A percentile compares a stretch with the other conserved stretches of the same genome.
These are phyloP conservation scores for Romanogobio albipinnatus DNA, from an alignment of 2,113 vertebrate genomes.

Conservation along the genomic window DNA sequence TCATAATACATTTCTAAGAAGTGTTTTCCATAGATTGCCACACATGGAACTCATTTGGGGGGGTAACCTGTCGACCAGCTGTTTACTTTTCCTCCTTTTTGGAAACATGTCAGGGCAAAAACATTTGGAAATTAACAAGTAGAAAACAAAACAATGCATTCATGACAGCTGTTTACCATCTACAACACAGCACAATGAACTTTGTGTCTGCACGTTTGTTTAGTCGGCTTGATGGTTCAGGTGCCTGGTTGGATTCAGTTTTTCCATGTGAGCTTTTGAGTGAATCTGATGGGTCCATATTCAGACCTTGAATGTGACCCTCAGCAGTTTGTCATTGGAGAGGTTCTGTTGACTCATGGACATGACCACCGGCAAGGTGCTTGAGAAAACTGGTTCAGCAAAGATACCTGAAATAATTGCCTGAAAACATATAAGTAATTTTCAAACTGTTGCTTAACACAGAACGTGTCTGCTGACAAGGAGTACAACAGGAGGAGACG, in stretches of 20 bases:
- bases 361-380: background rate
- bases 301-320: background rate
- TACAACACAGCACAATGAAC: slow-evolving; percentile 16
- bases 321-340: background rate
- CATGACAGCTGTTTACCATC: slow-evolving; percentile 18
- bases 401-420: slow-evolving; percentile 1
- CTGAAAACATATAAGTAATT: slow-evolving; percentile 15
- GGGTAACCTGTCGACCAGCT: slow-evolving; percentile 62
- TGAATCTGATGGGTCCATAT: background rate
- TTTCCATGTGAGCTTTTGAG: background rate
- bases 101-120: slow-evolving; percentile 61
- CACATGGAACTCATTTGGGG: slow-evolving; percentile 66
- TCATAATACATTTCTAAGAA: slow-evolving; percentile 7
- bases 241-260: background rate
- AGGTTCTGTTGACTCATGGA: background rate
- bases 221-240: background rate
- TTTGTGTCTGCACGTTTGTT: slow-evolving; percentile 28
- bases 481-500: background rate
- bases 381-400: slow-evolving; percentile 4
- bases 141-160: slow-evolving; percentile 49
- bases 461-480: background rate
- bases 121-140: slow-evolving; percentile 50
- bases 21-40: slow-evolving; percentile 52
- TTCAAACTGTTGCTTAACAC: background rate
- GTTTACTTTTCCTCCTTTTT: slow-evolving; percentile 48